phyloP scores from a whole-genome alignment of 2,797 vertebrate species.

The Diplodus puntazzo region DNA sequence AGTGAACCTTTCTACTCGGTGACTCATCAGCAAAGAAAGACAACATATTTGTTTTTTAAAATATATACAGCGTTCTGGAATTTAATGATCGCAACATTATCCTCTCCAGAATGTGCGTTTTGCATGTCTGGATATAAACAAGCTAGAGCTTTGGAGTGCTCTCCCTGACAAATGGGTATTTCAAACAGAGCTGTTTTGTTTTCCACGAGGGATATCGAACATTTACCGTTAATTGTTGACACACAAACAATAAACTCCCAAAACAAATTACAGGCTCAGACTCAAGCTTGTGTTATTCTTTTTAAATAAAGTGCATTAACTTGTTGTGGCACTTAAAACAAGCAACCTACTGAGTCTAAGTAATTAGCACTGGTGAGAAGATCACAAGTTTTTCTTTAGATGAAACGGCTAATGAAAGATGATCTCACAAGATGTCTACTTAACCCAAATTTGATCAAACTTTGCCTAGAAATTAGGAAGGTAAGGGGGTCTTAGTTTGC shows the following conservation, averaged over 20 bases:
- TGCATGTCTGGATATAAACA: constrained; percentile 19
- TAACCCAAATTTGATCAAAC: neutral
- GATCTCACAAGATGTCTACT: neutral
- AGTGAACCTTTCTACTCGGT: neutral
- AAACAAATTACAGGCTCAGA: neutral
- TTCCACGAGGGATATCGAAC: neutral
- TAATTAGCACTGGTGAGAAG: neutral
- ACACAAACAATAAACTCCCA: neutral
- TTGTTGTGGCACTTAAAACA: neutral
- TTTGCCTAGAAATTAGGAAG: neutral
- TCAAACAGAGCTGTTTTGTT: neutral
- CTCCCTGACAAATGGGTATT: neutral
- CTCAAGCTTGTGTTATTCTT: neutral
- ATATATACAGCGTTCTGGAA: constrained; percentile 5
- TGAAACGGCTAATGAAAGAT: constrained; percentile 8
- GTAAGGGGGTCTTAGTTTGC: neutral
- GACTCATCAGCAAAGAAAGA: constrained; percentile 18
- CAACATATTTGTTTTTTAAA: neutral
- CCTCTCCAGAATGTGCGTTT: neutral
- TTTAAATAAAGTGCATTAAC: neutral
- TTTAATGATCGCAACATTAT: constrained; percentile 19
- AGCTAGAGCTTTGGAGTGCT: constrained; percentile 11
- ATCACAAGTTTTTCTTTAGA: neutral
- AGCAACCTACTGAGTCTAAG: neutral
- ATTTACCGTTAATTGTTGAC: neutral